phyloP scores from a whole-genome alignment of 2,113 vertebrate genomes.

The Sialia sialis region DNA sequence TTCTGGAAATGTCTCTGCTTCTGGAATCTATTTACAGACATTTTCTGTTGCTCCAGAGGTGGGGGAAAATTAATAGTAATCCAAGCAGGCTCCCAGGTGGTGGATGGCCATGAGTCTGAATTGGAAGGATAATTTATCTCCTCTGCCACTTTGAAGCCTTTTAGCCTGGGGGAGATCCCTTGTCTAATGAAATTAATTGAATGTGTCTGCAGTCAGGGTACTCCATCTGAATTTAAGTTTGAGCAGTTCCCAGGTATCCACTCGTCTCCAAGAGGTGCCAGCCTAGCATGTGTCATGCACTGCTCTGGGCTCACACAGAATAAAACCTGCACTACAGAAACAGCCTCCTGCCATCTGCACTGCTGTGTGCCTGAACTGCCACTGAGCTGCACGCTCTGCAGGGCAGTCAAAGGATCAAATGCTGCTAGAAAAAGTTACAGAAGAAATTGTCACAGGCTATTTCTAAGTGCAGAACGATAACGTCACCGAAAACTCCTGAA shows the following conservation, averaged over 20 bases:
- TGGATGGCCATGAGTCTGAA: slow-evolving; percentile 31
- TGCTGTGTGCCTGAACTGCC: not conserved
- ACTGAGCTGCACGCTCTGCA: not conserved
- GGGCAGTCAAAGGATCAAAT: not conserved
- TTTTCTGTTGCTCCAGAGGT: not conserved
- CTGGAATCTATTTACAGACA: slow-evolving; percentile 25
- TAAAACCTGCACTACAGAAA: not conserved
- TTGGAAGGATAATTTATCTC: slow-evolving; percentile 62
- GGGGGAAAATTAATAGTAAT: slow-evolving; percentile 6
- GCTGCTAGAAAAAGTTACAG: not conserved
- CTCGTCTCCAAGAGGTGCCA: not conserved
- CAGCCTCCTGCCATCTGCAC: not conserved
- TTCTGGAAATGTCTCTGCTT: slow-evolving; percentile 11
- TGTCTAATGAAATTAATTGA: slow-evolving; percentile 61
- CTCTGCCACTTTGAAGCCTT: slow-evolving; percentile 35
- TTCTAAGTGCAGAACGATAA: not conserved
- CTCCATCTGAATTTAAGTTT: slow-evolving; percentile 36
- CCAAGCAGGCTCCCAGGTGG: slow-evolving; percentile 2
- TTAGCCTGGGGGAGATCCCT: slow-evolving; percentile 29
- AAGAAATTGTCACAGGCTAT: not conserved
- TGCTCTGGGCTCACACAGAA: not conserved
- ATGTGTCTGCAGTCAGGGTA: not conserved
- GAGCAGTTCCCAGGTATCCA: not conserved
- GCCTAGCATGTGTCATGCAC: accelerated
- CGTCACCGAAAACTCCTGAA: not conserved